phyloP scores from a whole-genome alignment of 2,797 vertebrate species.

The Spinus pinus region DNA sequence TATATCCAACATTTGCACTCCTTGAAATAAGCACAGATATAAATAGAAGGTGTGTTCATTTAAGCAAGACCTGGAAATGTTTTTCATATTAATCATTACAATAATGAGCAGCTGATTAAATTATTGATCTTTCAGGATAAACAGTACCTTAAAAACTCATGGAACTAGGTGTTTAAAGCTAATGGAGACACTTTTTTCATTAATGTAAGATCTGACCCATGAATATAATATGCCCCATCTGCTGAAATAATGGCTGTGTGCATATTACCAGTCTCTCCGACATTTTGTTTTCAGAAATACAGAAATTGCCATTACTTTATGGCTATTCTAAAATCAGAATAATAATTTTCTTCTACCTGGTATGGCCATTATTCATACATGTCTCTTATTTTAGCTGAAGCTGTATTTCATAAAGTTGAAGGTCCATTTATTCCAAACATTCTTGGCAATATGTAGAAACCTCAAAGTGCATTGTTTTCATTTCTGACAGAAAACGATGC shows the following conservation, averaged over 20 bases:
- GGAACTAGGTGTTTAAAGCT: background rate
- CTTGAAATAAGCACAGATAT: background rate
- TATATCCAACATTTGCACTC: background rate
- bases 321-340: background rate
- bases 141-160: background rate
- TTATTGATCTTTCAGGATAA: conserved; percentile 31
- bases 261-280: background rate
- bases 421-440: background rate
- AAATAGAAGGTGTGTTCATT: background rate
- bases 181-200: background rate
- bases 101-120: conserved; percentile 20
- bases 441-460: conserved; percentile 6
- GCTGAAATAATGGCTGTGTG: background rate
- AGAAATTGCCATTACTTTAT: background rate
- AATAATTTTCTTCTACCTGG: background rate
- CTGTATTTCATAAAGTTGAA: background rate
- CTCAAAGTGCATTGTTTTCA: conserved; percentile 9
- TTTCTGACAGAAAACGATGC: conserved; percentile 23
- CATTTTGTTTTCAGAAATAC: background rate
- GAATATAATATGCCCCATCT: background rate
- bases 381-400: background rate
- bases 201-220: background rate
- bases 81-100: conserved; percentile 1
- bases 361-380: background rate
- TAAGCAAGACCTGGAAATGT: background rate